These are phyloP conservation scores for Notolepis coatsorum DNA, from an alignment of 2,797 vertebrate species.

Conservation along the genomic window DNA sequence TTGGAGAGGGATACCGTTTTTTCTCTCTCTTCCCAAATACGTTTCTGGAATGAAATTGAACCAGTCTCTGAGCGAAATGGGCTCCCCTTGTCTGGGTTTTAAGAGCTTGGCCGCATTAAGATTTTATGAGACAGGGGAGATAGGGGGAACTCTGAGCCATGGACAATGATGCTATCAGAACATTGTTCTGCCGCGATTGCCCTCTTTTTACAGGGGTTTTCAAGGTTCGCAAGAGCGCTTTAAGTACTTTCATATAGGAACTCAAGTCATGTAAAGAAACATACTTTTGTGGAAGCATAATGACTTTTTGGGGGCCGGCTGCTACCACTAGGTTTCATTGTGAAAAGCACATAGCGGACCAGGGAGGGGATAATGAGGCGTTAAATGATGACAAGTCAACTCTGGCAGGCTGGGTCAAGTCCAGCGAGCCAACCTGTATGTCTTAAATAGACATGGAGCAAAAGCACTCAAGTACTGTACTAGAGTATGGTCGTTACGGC, in stretches of 20 bases:
- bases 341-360: conserved; percentile 5
- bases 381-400: conserved; percentile 41
- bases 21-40: conserved; percentile 12
- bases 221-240: conserved; percentile 40
- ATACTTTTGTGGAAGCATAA: conserved; percentile 44
- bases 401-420: too few relatives aligned
- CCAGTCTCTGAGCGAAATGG: conserved; percentile 57
- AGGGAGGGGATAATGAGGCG: conserved; percentile 6
- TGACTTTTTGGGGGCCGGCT: conserved; percentile 41
- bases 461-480: not conserved
- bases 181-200: conserved; percentile 55
- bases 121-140: conserved; percentile 69
- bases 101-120: conserved; percentile 68
- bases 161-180: conserved; percentile 51
- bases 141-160: conserved; percentile 52
- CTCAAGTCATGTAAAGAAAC: conserved; percentile 38
- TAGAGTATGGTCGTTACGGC: not conserved
- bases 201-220: conserved; percentile 54
- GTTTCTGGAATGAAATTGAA: conserved; percentile 61
- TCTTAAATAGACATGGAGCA: not conserved
- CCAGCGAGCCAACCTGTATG: conserved; percentile 6
- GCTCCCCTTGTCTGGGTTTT: conserved; percentile 63
- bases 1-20: conserved; percentile 29
- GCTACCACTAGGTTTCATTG: conserved; percentile 12
- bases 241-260: conserved; percentile 38